phyloP scores from a whole-genome alignment of 2,888 invertebrate species.

The Protula sp. region DNA sequence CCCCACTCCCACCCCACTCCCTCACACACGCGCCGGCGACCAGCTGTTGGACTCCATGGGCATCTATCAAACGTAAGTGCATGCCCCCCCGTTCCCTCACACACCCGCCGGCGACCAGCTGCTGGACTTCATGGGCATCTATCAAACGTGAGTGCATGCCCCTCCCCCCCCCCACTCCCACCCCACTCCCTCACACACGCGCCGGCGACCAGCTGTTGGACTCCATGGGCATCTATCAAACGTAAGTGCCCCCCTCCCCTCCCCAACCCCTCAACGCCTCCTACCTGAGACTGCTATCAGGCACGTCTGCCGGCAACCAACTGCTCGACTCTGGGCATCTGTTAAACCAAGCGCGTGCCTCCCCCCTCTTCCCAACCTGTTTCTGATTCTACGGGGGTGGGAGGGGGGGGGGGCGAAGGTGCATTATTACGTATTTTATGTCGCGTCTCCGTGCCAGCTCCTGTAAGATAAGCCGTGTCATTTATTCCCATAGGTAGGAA shows the following conservation, averaged over 20 bases:
- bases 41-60: conserved; percentile 68
- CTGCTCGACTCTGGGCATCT: conserved; percentile 71
- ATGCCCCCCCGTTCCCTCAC: conserved; percentile 70
- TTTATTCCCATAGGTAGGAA: no score
- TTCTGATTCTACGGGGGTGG: no score
- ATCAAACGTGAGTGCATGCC: conserved; percentile 67
- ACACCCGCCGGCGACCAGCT: conserved; percentile 56
- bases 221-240: conserved; percentile 68
- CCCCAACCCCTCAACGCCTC: conserved; percentile 84
- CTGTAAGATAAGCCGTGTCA: no score
- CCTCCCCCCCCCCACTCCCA: conserved; percentile 94
- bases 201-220: conserved; percentile 62
- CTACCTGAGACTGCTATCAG: conserved; percentile 75
- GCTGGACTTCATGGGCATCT: conserved; percentile 70
- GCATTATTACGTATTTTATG: no score
- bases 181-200: conserved; percentile 62
- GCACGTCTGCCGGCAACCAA: conserved; percentile 50
- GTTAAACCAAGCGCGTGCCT: conserved; percentile 68
- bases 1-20: conserved; percentile 80
- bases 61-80: conserved; percentile 67
- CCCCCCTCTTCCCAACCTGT: conserved; percentile 80
- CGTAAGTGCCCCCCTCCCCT: conserved; percentile 71
- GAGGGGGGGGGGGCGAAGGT: no score
- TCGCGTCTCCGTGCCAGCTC: no score
- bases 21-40: conserved; percentile 51